These are phyloP conservation scores for Botia kubotai DNA, from an alignment of 2,797 vertebrate species.

Conservation along the genomic window DNA sequence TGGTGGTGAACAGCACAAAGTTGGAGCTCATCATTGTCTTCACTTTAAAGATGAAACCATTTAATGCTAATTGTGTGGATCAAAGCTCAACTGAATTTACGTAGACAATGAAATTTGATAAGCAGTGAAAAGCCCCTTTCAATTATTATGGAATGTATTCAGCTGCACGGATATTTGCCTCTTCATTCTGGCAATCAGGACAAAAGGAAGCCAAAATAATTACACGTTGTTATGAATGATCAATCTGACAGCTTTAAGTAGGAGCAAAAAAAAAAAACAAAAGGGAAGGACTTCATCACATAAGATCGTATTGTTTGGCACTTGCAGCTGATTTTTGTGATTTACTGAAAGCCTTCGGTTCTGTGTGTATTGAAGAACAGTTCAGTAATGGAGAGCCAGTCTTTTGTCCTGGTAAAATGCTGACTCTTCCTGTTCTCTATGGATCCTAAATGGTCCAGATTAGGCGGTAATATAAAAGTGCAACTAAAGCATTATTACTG, in stretches of 20 bases:
- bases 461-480: slow-evolving; percentile 29
- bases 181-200: slow-evolving; percentile 13
- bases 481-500: neutral
- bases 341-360: slow-evolving; percentile 11
- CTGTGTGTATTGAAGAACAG: slow-evolving; percentile 55
- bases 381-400: slow-evolving; percentile 16
- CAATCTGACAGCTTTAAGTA: slow-evolving; percentile 7
- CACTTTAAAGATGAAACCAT: slow-evolving; percentile 29
- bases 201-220: slow-evolving; percentile 37
- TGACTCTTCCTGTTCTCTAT: slow-evolving; percentile 38
- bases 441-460: slow-evolving; percentile 38
- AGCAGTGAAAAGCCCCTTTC: slow-evolving; percentile 47
- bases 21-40: neutral
- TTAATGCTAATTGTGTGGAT: slow-evolving; percentile 36
- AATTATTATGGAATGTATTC: slow-evolving; percentile 46
- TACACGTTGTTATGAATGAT: slow-evolving; percentile 38
- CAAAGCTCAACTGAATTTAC: slow-evolving; percentile 48
- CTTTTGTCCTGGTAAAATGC: slow-evolving; percentile 54
- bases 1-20: slow-evolving; percentile 4
- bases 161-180: neutral
- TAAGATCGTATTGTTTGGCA: neutral
- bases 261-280: slow-evolving; percentile 18
- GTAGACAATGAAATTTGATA: slow-evolving; percentile 40
- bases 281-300: neutral
- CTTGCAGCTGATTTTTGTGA: slow-evolving; percentile 35